A percentile compares a stretch with the other conserved stretches of the same genome.
Conservation (phyloP, 2,113 vertebrate genomes). For the Ctenodactylus gundi region DNA sequence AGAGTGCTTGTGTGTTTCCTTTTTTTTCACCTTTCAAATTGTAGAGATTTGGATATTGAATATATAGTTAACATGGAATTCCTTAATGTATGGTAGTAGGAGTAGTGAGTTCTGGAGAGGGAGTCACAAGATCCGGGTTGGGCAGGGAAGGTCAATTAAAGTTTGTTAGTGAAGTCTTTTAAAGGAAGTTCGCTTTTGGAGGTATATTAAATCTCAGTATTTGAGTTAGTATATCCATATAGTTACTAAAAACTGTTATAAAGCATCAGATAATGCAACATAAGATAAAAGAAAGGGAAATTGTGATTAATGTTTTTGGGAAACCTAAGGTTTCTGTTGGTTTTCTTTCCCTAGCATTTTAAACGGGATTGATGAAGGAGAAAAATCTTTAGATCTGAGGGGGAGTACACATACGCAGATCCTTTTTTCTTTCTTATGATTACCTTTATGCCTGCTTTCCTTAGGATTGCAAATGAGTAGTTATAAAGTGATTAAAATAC, state of each 20-base stretch:
- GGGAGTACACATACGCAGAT: not conserved
- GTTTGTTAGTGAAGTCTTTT: not conserved
- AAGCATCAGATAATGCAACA: not conserved
- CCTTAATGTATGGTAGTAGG: not conserved
- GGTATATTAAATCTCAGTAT: not conserved
- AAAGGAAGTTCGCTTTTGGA: not conserved
- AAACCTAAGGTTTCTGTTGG: not conserved
- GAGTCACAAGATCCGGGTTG: not conserved
- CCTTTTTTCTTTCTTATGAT: not conserved
- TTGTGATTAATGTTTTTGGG: not conserved
- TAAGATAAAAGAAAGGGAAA: constrained; percentile 1
- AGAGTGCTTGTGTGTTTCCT: not conserved
- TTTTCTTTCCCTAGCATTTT: not conserved
- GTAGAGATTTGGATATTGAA: not conserved
- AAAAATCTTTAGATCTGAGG: not conserved
- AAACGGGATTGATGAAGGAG: not conserved
- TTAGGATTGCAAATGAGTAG: constrained; percentile 8
- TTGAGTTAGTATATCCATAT: not conserved
- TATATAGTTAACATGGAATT: not conserved
- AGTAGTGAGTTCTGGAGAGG: not conserved
- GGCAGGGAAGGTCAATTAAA: not conserved
- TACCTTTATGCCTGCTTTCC: not conserved
- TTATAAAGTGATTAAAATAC: not conserved
- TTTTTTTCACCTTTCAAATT: not conserved
- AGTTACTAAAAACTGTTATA: not conserved